A percentile compares a stretch with the other conserved stretches of the same genome.
These are phyloP conservation scores for Galago senegalensis DNA, from an alignment of 2,797 vertebrate genomes.

Conservation along the genomic window DNA sequence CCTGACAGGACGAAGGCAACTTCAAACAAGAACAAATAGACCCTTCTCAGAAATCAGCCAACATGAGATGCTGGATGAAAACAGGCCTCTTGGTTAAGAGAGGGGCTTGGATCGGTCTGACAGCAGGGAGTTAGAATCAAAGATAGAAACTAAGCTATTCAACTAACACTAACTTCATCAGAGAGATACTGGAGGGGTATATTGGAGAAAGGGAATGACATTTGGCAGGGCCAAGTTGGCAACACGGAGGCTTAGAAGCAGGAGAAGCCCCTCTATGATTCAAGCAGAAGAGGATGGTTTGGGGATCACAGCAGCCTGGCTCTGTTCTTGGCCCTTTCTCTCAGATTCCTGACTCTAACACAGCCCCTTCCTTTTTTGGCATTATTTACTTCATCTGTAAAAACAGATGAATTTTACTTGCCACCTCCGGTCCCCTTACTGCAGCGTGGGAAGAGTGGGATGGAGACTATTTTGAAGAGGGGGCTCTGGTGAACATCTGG, in stretches of 20 bases:
- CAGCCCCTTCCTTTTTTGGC: neutral
- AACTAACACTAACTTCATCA: neutral
- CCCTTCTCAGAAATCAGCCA: constrained; percentile 28
- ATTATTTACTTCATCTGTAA: neutral
- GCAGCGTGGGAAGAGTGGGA: neutral
- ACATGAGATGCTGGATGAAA: neutral
- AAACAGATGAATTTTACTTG: neutral
- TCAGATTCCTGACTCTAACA: neutral
- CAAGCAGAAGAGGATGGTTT: neutral
- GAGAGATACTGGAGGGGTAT: neutral
- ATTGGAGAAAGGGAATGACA: neutral
- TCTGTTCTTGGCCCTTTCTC: neutral
- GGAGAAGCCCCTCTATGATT: neutral
- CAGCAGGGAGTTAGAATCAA: neutral
- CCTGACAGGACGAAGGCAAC: constrained; percentile 81
- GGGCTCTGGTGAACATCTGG: neutral
- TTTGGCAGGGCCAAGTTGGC: neutral
- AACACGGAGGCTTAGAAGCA: neutral
- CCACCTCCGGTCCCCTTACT: neutral
- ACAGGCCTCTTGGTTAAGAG: neutral
- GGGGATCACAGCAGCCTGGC: neutral
- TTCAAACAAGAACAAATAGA: neutral
- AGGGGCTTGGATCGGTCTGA: neutral
- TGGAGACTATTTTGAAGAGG: neutral
- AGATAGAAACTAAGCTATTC: neutral